Base-by-base conservation (phyloP, 2,888 invertebrate genomes). In the Ctena decussata region DNA sequence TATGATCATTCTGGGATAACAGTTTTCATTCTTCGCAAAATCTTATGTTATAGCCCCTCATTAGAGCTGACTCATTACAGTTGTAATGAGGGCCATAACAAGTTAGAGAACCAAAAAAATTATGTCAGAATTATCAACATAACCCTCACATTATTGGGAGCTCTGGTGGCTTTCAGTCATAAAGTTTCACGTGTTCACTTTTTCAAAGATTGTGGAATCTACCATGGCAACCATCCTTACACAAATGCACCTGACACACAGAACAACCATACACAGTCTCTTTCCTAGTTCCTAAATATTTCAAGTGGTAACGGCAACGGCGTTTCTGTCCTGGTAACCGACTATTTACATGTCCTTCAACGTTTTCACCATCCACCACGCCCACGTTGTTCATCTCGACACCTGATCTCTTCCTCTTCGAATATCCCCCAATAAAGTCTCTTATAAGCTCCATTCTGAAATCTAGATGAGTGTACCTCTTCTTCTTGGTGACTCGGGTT, bases 181-280 rank as follows among this genome's bases (percentile, higher is more conserved):
- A n/a, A n/a, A n/a, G n/a, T n/a, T n/a, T n/a, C n/a, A n/a, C n/a
- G n/a, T n/a, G n/a, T n/a, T n/a, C n/a, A n/a, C n/a, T n/a, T n/a
- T n/a, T n/a, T n/a, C n/a, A n/a, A n/a, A n/a, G n/a, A 41, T 57
- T 57, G 60, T 76, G 81, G 44, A 57, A 76, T 0, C 5, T 32
- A 1, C n/a, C 75, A 76, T 77, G 82, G 30, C 82, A 82, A 0
- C 81, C 76, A 21, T 77, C 81, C n/a, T 71, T 32, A 27, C 81
- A 82, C 39, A 82, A 37, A 57, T 82, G 81, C 8, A 80, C 80
- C 1, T 74, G 41, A 44, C 80, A 80, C 12, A 82, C 72, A 32
- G 72, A 6, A 60, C 72, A 82, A 0, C 81, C 81, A 44, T 60
- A 77, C 8, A 77, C 57, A n/a, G 77, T 82, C 46, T 77, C 77